Percentiles rank a stretch among this genome's conserved stretches.
Conservation (phyloP, 2,113 vertebrate genomes). For the Zosterops lateralis region DNA sequence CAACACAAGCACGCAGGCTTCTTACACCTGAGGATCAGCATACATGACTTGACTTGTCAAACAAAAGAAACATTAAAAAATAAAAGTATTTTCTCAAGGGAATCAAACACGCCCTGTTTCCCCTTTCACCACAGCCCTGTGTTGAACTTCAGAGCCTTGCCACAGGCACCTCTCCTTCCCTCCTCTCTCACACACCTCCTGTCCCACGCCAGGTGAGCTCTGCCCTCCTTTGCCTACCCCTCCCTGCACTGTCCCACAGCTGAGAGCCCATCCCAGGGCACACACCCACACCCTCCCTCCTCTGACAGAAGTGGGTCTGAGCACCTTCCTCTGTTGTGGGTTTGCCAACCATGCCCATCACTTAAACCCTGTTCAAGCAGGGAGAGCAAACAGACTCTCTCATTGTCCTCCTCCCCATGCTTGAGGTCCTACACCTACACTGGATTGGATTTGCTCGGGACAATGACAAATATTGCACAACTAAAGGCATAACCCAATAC, state of each 20-base stretch:
- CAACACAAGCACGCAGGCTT: not conserved
- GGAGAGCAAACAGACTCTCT: not conserved
- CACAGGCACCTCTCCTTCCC: not conserved
- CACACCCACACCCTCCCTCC: not conserved
- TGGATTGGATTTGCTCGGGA: not conserved
- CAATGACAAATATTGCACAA: not conserved
- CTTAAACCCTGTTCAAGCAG: not conserved
- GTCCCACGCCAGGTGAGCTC: not conserved
- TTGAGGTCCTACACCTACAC: not conserved
- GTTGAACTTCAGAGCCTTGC: not conserved
- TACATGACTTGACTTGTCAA: not conserved
- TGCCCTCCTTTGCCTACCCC: not conserved
- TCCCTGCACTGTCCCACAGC: not conserved
- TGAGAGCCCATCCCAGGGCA: rapidly evolving
- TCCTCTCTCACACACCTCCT: not conserved
- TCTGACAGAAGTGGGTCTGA: not conserved
- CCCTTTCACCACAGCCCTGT: not conserved
- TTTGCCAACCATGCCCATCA: not conserved
- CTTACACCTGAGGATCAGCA: not conserved
- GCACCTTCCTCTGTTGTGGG: not conserved
- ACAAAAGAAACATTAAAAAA: not conserved
- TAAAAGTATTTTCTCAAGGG: constrained; percentile 30
- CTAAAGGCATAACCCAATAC: not conserved
- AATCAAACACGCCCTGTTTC: not conserved
- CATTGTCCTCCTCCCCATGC: not conserved